A percentile compares a stretch with the other conserved stretches of the same genome.
Conservation (phyloP, 2,888 invertebrate species). For the Epicampocera succincta region DNA sequence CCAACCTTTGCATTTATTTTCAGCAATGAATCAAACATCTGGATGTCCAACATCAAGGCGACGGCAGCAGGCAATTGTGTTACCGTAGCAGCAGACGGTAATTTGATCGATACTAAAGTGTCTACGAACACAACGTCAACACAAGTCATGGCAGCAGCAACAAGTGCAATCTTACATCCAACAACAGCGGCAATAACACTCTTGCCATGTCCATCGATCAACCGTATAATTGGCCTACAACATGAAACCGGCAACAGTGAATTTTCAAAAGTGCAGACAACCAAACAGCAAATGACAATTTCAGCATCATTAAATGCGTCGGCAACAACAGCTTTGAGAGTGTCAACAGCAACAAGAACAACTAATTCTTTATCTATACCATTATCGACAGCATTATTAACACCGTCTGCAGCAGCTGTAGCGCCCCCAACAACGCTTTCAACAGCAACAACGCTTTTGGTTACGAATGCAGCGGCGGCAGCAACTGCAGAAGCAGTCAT, state of each 20-base stretch:
- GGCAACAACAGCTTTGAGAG: constrained; percentile 71
- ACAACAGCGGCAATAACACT: constrained; percentile 52
- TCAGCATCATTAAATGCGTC: constrained; percentile 49
- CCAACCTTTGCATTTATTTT: constrained; percentile 30
- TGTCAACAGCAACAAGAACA: constrained; percentile 61
- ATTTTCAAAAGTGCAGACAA: constrained; percentile 34
- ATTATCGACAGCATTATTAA: constrained; percentile 68
- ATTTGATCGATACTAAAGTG: constrained; percentile 57
- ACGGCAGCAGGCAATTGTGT: constrained; percentile 1
- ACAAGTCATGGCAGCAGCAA: constrained; percentile 51
- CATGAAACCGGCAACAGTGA: constrained; percentile 53
- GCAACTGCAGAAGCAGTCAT: constrained; percentile 14
- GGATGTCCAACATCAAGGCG: constrained; percentile 43
- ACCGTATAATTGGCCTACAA: constrained; percentile 69
- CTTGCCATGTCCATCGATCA: constrained; percentile 68
- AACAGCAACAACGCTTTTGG: constrained; percentile 60
- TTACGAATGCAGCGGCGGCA: constrained; percentile 46
- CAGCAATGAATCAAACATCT: constrained; percentile 63
- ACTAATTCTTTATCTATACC: constrained; percentile 31
- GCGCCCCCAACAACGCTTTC: constrained; percentile 60
- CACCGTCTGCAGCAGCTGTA: constrained; percentile 31
- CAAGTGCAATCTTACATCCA: constrained; percentile 59
- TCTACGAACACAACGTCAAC: constrained; percentile 61
- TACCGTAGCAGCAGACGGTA: neutral
- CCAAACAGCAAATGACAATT: constrained; percentile 41